phyloP scores from a whole-genome alignment of 2,797 vertebrate genomes.

The Pseudopleuronectes americanus region DNA sequence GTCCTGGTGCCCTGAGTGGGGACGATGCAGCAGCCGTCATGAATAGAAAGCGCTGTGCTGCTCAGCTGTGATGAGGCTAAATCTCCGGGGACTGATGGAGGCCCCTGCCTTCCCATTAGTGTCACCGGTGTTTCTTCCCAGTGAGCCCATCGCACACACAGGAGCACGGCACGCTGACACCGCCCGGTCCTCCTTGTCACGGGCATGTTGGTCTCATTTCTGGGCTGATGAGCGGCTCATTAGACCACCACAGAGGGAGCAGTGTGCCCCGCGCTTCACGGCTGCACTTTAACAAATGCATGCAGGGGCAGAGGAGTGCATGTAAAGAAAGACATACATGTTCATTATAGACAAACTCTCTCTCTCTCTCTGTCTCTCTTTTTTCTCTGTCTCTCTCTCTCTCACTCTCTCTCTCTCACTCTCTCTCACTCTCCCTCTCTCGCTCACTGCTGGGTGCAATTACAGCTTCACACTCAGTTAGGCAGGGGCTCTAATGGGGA shows the following conservation, averaged over 20 bases:
- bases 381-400: constrained; percentile 30
- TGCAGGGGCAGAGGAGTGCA: constrained; percentile 42
- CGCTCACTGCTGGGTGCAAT: constrained; percentile 68
- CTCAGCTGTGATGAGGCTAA: constrained; percentile 66
- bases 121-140: constrained; percentile 68
- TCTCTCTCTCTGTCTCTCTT: constrained; percentile 18
- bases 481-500: constrained; percentile 72
- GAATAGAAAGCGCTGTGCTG: constrained; percentile 46
- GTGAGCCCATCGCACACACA: constrained; percentile 53
- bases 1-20: constrained; percentile 29
- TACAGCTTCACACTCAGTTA: constrained; percentile 79
- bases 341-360: constrained; percentile 27
- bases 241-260: constrained; percentile 55
- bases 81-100: constrained; percentile 61
- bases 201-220: constrained; percentile 61
- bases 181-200: constrained; percentile 59
- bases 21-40: constrained; percentile 42
- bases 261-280: constrained; percentile 25
- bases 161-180: constrained; percentile 43
- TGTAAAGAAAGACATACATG: constrained; percentile 54
- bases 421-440: constrained; percentile 41
- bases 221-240: constrained; percentile 70
- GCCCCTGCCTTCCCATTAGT: constrained; percentile 72
- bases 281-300: constrained; percentile 52
- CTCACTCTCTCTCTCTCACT: constrained; percentile 7